Conservation (phyloP, 2,797 vertebrate genomes). For the Cyclura pinguis region DNA sequence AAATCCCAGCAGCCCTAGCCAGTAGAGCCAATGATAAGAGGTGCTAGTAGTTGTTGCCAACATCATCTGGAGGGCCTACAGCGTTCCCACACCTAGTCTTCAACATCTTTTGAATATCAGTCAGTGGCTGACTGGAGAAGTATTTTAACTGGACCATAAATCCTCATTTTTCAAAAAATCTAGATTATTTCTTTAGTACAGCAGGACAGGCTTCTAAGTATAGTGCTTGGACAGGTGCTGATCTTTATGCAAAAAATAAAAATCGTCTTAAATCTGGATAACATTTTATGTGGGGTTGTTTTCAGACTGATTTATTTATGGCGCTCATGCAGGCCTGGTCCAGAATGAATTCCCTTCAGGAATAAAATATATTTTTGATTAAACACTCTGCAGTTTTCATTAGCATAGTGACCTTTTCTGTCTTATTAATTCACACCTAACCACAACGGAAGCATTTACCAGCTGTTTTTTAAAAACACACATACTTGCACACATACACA, state of each 20-base stretch:
- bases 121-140: not conserved
- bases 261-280: not conserved
- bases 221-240: not conserved
- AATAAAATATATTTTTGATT: conserved; percentile 41
- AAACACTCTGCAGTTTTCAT: conserved; percentile 48
- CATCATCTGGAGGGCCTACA: too few species aligned
- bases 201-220: not conserved
- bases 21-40: too few species aligned
- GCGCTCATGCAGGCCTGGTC: conserved; percentile 20
- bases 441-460: conserved; percentile 34
- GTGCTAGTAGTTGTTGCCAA: too few species aligned
- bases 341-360: conserved; percentile 36
- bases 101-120: not conserved
- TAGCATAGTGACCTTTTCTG: conserved; percentile 62
- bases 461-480: conserved; percentile 19
- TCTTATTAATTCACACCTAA: conserved; percentile 50
- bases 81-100: too few species aligned
- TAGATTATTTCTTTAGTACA: not conserved
- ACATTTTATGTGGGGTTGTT: conserved; percentile 5
- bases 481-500: not conserved
- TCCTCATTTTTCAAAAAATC: not conserved
- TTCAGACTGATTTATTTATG: not conserved
- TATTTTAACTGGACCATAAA: not conserved
- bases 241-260: not conserved
- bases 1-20: too few species aligned